Evolutionary conservation across 2,797 vertebrate genomes (phyloP).

Genomic region (Myotis planiceps): DNA sequence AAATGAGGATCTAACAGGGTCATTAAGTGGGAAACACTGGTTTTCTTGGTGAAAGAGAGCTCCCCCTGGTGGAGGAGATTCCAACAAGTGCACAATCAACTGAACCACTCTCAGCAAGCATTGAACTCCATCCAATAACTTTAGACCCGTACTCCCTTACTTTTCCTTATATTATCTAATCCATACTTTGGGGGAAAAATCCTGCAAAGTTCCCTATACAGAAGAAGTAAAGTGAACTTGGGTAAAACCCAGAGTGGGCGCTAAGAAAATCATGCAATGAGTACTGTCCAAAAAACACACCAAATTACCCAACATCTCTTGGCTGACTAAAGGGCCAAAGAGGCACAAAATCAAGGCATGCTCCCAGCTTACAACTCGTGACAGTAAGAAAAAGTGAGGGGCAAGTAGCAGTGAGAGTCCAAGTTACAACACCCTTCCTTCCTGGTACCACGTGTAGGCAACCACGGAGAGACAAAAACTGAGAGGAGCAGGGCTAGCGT

Average conservation of each 20-base stretch:
- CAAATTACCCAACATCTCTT: not conserved
- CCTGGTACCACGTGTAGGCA: not conserved
- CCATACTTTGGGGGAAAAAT: not conserved
- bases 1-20: not conserved
- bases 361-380: not conserved
- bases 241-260: not conserved
- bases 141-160: not conserved
- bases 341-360: not conserved
- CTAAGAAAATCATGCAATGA: constrained; percentile 8
- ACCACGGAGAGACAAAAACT: not conserved
- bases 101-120: not conserved
- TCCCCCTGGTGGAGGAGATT: constrained; percentile 16
- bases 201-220: not conserved
- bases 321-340: not conserved
- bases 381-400: not conserved
- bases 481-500: not conserved
- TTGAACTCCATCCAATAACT: not conserved
- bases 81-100: not conserved
- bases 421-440: not conserved
- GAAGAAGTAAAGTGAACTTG: not conserved
- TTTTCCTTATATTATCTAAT: not conserved
- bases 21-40: not conserved
- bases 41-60: not conserved
- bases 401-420: not conserved
- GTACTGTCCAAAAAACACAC: not conserved